A percentile compares a stretch with the other conserved stretches of the same genome.
Conservation (phyloP, 2,797 vertebrate genomes). For the Propithecus perrieri region DNA sequence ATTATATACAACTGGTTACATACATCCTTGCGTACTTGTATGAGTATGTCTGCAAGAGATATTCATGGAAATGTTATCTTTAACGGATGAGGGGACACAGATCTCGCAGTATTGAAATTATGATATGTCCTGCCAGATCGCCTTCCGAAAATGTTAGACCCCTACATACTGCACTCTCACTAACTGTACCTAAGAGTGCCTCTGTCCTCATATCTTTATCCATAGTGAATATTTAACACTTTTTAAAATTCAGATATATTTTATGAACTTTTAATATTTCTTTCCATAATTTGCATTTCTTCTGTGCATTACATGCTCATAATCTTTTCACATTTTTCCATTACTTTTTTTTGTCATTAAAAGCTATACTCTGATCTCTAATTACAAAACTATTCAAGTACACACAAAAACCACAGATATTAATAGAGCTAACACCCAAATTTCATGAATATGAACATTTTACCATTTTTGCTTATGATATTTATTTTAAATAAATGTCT, state of each 20-base stretch:
- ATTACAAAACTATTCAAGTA: background rate
- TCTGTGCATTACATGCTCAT: background rate
- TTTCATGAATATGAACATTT: background rate
- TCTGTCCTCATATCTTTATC: background rate
- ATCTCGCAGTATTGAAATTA: background rate
- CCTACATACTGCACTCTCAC: background rate
- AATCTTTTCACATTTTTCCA: background rate
- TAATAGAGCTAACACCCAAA: background rate
- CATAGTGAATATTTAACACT: background rate
- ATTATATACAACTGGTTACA: background rate
- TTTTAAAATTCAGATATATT: background rate
- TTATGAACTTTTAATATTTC: background rate
- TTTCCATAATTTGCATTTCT: background rate
- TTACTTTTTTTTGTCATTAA: background rate
- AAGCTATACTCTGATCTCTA: background rate
- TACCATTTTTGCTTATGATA: background rate
- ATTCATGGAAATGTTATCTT: background rate
- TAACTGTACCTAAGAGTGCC: background rate
- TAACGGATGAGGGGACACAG: background rate
- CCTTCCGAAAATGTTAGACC: background rate
- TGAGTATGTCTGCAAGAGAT: background rate
- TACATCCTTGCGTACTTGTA: background rate
- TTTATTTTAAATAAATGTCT: background rate
- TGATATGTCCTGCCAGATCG: background rate
- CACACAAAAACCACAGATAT: background rate